These are phyloP conservation scores for Pipa parva DNA, from an alignment of 2,113 vertebrate species.

Conservation along the genomic window DNA sequence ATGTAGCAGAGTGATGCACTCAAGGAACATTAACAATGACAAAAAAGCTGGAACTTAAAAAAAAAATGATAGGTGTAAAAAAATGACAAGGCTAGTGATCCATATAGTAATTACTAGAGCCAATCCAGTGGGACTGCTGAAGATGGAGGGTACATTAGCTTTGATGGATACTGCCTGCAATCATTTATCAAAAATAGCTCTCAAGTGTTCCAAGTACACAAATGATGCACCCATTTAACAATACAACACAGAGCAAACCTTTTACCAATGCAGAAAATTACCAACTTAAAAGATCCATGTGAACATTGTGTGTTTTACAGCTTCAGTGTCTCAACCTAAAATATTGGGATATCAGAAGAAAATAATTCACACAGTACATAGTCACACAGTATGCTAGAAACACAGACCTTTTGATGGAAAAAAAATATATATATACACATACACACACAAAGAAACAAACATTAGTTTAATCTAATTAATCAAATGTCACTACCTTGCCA, in stretches of 20 bases:
- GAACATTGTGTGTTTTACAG: background rate
- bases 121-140: background rate
- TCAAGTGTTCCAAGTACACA: slow-evolving; percentile 22
- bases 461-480: no score
- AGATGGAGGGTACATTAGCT: slow-evolving; percentile 29
- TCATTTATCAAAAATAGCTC: slow-evolving; percentile 36
- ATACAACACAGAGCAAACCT: slow-evolving; percentile 8
- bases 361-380: no score
- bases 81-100: slow-evolving; percentile 61
- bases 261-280: slow-evolving; percentile 18
- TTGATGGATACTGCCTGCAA: slow-evolving; percentile 30
- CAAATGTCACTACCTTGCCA: no score
- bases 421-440: no score
- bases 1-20: background rate
- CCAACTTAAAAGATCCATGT: background rate
- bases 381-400: no score
- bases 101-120: slow-evolving; percentile 23
- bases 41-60: background rate
- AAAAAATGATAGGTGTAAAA: slow-evolving; percentile 54
- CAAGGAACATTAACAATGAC: background rate
- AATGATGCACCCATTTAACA: slow-evolving; percentile 10
- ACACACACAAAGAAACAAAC: no score
- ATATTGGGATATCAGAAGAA: no score
- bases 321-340: slow-evolving; percentile 14
- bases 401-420: no score